Percentiles rank a stretch among this genome's conserved stretches.
phyloP scores from a whole-genome alignment of 2,113 vertebrate genomes.

The Odontesthes bonariensis region DNA sequence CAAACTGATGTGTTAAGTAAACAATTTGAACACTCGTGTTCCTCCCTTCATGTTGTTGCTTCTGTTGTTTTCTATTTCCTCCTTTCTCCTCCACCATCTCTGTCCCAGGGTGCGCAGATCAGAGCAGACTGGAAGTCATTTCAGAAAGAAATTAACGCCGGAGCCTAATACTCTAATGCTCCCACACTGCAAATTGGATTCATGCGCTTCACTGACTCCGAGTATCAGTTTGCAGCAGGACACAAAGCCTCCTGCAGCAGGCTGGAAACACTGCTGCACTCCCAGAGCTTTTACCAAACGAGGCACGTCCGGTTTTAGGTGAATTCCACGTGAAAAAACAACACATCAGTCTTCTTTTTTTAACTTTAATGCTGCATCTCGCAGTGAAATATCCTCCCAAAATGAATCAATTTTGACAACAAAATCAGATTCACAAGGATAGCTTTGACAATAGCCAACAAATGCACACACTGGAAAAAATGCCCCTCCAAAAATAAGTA shows the following conservation, averaged over 20 bases:
- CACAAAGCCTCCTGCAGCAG: conserved; percentile 55
- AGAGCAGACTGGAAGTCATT: conserved; percentile 68
- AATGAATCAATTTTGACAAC: no score
- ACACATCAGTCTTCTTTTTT: no score
- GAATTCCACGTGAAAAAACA: no score
- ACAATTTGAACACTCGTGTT: neutral
- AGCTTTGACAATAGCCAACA: no score
- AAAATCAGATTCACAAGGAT: no score
- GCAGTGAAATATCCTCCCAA: no score
- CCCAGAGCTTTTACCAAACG: no score
- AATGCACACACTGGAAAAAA: no score
- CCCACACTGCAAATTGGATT: conserved; percentile 74
- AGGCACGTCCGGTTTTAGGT: no score
- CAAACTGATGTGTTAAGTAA: neutral
- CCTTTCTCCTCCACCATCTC: neutral
- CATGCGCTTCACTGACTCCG: conserved; percentile 59
- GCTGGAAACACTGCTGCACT: no score
- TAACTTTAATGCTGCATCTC: no score
- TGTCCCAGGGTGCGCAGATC: conserved; percentile 28
- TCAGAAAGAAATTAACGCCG: conserved; percentile 68
- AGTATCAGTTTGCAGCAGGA: conserved; percentile 65
- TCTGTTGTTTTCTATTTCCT: neutral
- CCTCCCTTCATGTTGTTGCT: neutral
- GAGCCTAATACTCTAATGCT: conserved; percentile 68
- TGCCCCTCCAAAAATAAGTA: no score